Conservation (phyloP, 2,797 vertebrate genomes). For the Forpus xanthops region DNA sequence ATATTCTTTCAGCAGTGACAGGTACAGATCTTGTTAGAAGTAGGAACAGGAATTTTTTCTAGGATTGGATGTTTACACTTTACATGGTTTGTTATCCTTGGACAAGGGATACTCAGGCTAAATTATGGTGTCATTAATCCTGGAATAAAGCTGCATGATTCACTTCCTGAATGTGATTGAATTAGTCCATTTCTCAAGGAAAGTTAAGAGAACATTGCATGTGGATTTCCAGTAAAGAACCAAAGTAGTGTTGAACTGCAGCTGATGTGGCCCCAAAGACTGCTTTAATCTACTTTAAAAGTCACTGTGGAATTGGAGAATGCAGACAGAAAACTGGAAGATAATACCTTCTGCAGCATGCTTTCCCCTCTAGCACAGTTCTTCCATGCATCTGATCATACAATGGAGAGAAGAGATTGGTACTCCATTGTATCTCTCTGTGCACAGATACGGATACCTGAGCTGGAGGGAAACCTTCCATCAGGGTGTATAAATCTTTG, state of each 20-base stretch:
- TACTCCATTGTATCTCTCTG: not conserved
- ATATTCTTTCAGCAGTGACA: not conserved
- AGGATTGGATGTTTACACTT: not conserved
- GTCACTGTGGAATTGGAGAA: not conserved
- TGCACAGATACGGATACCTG: not conserved
- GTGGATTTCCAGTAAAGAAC: not conserved
- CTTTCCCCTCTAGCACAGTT: not conserved
- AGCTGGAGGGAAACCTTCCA: not conserved
- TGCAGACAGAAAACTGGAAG: not conserved
- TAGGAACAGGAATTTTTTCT: not conserved
- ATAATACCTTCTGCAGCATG: not conserved
- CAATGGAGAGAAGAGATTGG: not conserved
- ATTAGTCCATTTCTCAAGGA: not conserved
- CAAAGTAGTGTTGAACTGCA: not conserved
- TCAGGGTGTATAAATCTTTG: not conserved
- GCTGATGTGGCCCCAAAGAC: not conserved
- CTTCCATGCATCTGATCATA: not conserved
- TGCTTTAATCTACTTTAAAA: not conserved
- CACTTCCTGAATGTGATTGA: not conserved
- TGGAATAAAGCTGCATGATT: slow-evolving; percentile 12
- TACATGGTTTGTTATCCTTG: slow-evolving; percentile 8
- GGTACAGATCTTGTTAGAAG: not conserved
- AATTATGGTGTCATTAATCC: not conserved
- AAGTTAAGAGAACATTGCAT: not conserved
- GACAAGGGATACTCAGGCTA: not conserved